Conservation (phyloP, 2,888 invertebrate genomes). For the Drosophila siamana region DNA sequence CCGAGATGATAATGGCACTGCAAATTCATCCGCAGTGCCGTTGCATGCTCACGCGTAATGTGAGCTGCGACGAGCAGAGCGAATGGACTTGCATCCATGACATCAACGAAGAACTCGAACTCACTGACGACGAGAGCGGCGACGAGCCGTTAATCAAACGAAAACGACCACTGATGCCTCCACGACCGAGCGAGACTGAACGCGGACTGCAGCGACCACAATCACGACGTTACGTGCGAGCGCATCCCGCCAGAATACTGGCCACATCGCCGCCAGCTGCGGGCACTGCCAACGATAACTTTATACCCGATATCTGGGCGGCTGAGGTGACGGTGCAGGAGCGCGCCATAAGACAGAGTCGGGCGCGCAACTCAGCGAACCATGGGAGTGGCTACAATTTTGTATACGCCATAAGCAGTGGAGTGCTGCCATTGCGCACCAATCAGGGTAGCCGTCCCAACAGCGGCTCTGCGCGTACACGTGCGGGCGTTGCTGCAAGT, state of each 20-base stretch:
- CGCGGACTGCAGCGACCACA: slow-evolving; percentile 3
- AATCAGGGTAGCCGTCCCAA: slow-evolving; percentile 35
- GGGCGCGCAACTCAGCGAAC: slow-evolving; percentile 75
- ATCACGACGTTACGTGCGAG: slow-evolving; percentile 12
- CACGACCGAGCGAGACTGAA: neutral
- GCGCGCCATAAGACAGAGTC: slow-evolving; percentile 82
- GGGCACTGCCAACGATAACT: slow-evolving; percentile 61
- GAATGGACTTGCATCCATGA: slow-evolving; percentile 99
- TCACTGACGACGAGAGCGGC: slow-evolving; percentile 82
- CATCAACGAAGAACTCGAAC: slow-evolving; percentile 89
- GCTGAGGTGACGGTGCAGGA: slow-evolving; percentile 85
- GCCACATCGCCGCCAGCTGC: slow-evolving; percentile 7
- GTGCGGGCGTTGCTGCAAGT: slow-evolving; percentile 11
- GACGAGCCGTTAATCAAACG: slow-evolving; percentile 58
- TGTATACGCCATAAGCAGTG: slow-evolving; percentile 85
- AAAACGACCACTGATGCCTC: slow-evolving; percentile 35
- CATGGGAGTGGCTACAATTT: slow-evolving; percentile 83
- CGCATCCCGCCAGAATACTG: slow-evolving; percentile 1
- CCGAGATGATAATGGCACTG: slow-evolving; percentile 95
- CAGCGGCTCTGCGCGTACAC: slow-evolving; percentile 28
- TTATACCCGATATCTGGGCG: slow-evolving; percentile 85
- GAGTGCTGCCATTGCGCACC: slow-evolving; percentile 77
- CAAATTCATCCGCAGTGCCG: slow-evolving; percentile 88
- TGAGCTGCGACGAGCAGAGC: slow-evolving; percentile 93
- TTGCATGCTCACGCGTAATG: slow-evolving; percentile 95